These are phyloP conservation scores for Eudyptes chrysolophus DNA, from an alignment of 2,113 vertebrate genomes.

Conservation along the genomic window DNA sequence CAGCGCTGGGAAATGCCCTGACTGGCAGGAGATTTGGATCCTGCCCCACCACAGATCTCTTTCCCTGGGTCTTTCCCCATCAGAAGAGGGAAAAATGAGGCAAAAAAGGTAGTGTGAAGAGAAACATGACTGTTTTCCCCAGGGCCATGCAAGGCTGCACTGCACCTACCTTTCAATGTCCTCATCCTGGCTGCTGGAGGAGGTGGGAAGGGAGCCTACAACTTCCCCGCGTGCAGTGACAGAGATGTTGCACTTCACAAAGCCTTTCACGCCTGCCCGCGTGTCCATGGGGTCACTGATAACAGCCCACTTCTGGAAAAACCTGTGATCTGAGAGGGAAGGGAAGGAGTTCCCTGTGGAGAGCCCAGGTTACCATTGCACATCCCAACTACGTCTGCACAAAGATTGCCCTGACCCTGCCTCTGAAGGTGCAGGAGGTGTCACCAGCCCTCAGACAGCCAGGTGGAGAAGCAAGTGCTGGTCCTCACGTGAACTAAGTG, in stretches of 20 bases:
- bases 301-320: constrained; percentile 95
- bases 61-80: not conserved
- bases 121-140: not conserved
- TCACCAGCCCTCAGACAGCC: not conserved
- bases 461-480: not conserved
- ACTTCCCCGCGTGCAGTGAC: constrained; percentile 82
- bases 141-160: not conserved
- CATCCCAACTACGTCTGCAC: fast-evolving
- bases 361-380: not conserved
- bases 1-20: not conserved
- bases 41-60: not conserved
- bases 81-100: not conserved
- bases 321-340: constrained; percentile 83
- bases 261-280: constrained; percentile 87
- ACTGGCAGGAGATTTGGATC: not conserved
- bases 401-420: not conserved
- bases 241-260: constrained; percentile 87
- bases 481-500: not conserved
- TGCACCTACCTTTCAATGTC: constrained; percentile 88
- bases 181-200: constrained; percentile 68
- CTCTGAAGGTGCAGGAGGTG: not conserved
- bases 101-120: not conserved
- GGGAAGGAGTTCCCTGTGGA: not conserved
- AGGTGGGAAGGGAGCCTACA: constrained; percentile 67
- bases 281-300: constrained; percentile 90